Evolutionary conservation across 2,113 vertebrate species (phyloP).

Genomic region (Anser brachyrhynchus): DNA sequence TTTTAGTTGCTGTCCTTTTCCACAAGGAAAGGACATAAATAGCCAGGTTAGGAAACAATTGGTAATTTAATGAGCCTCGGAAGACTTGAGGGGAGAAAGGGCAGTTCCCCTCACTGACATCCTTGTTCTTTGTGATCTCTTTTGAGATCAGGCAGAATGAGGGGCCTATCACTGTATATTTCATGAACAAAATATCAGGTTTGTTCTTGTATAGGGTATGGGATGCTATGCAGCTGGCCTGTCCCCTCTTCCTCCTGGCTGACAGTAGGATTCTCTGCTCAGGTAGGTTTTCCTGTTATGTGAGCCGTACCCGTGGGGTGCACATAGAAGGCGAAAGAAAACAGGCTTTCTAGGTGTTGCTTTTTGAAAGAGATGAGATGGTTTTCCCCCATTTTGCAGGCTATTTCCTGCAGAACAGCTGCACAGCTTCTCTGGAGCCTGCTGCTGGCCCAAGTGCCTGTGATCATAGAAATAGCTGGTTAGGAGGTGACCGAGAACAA

Average conservation of each 20-base stretch:
- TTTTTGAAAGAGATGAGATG: neutral
- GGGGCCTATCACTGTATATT: slow-evolving; percentile 2
- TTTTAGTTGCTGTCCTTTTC: slow-evolving; percentile 10
- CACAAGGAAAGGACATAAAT: neutral
- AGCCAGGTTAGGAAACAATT: neutral
- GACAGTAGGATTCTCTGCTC: neutral
- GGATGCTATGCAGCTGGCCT: slow-evolving; percentile 15
- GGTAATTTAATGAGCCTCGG: neutral
- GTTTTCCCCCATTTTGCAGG: neutral
- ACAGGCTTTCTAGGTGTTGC: neutral
- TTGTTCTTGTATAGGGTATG: neutral
- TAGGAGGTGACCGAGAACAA: neutral
- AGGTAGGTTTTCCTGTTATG: neutral
- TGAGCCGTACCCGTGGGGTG: neutral
- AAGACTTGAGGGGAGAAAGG: neutral
- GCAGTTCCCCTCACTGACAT: neutral
- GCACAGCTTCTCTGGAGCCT: neutral
- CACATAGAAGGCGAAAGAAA: neutral
- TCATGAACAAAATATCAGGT: slow-evolving; percentile 36
- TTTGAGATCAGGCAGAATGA: neutral
- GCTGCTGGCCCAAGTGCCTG: neutral
- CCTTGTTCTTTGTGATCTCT: neutral
- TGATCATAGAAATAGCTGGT: neutral
- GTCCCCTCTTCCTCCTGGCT: neutral
- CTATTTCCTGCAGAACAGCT: neutral